Evolutionary conservation across 2,888 invertebrate species (phyloP).

Genomic region (Syrphus vitripennis): DNA sequence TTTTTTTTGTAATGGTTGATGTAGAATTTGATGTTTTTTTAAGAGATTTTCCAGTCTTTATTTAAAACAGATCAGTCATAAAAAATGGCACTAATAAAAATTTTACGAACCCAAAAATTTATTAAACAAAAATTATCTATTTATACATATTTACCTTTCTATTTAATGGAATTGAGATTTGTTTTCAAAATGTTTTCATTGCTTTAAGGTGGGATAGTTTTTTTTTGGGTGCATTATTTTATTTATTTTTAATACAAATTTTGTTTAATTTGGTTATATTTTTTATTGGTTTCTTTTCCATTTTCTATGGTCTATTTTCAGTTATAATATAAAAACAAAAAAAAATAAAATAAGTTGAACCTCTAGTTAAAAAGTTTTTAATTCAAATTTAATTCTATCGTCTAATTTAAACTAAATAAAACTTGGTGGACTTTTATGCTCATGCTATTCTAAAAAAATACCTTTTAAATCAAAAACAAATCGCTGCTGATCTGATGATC

Average conservation of each 20-base stretch:
- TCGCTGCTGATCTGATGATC: no score
- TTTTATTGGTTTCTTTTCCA: background rate
- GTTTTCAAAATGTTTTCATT: constrained; percentile 37
- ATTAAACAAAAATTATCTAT: background rate
- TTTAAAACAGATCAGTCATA: no score
- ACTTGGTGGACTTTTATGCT: no score
- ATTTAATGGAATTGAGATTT: constrained; percentile 20
- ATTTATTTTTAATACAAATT: constrained; percentile 3
- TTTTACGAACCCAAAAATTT: no score
- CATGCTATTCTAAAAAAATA: no score
- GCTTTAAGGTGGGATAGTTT: constrained; percentile 65
- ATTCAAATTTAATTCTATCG: no score
- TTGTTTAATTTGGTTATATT: background rate
- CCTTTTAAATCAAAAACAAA: no score
- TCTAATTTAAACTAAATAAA: no score
- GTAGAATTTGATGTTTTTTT: background rate
- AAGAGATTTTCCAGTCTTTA: no score
- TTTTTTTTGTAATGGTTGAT: background rate
- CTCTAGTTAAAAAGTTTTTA: background rate
- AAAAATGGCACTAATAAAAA: no score
- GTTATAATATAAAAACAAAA: background rate
- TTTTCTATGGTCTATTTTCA: background rate
- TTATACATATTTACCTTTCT: background rate
- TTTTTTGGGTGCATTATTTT: constrained; percentile 36
- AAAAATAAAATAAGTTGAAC: background rate